Base-by-base conservation (phyloP, 2,797 vertebrate genomes). In the Poeciliopsis infans region DNA sequence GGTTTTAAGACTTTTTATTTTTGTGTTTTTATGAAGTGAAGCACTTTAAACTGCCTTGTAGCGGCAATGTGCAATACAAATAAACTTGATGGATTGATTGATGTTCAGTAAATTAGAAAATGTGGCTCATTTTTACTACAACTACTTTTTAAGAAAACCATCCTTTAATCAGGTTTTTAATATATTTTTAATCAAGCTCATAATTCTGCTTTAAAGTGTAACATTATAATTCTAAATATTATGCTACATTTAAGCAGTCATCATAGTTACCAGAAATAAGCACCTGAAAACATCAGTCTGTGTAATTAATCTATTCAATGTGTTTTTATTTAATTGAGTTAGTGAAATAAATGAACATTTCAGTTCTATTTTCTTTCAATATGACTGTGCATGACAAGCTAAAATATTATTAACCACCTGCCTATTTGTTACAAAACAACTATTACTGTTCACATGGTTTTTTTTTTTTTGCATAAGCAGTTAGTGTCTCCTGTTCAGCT, bases 401-500 rank as follows among this genome's bases (percentile, higher is more conserved):
- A 33, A 31, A 33, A 61, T 5, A 13, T 25, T 31, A 61, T 15
- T 15, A 31, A 61, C 57, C 57, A 31, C 28, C 28, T 61, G 28
- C 28, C 57, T 33, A 61, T 61, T 61, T 15, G 16, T 31, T 16
- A 31, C 13, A 16, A 31, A 33, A 61, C 55, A 61, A 61, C 5
- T 15, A 31, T 16, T 61, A 61, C 28, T 16, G 57, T 61, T 55
- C 57, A 12, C 55, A 59, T 31, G 59, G 3, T 36, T 36, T 36
- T n/a, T n/a, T 33, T 16, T 61, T 57, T 64, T 36, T 33, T 16
- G 18, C 31, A 33, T 18, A 7, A 33, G 31, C 36, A 72, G 33
- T 46, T 57, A 41, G 53, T 41, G 68, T 78, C 25, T 80, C 25
- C 41, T 79, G 57, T 46, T 79, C 41, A 74, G 79, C 78, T 79